Evolutionary conservation across 2,888 invertebrate species (phyloP).

Genomic region (Troglohyphantes excavatus): DNA sequence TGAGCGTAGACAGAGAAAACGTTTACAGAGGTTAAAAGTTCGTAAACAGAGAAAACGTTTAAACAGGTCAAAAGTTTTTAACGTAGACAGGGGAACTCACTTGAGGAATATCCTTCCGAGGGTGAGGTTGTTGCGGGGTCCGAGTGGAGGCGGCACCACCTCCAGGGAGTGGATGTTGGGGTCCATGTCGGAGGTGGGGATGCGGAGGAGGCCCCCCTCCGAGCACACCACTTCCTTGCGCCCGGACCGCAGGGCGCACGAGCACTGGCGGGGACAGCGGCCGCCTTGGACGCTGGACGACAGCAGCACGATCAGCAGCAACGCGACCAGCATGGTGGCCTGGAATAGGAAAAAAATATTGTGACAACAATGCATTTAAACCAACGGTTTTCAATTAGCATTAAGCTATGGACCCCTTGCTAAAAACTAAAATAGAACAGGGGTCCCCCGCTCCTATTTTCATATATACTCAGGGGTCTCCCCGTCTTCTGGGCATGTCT

Average conservation of each 20-base stretch:
- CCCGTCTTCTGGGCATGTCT: no score
- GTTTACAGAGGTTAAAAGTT: no score
- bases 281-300: not conserved
- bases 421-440: no score
- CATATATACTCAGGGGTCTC: no score
- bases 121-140: conserved; percentile 85
- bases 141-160: conserved; percentile 86
- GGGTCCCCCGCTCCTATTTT: no score
- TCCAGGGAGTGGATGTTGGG: conserved; percentile 86
- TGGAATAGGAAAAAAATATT: no score
- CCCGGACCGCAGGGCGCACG: conserved; percentile 82
- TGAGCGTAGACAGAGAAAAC: no score
- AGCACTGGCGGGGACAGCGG: conserved; percentile 63
- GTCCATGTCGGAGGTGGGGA: conserved; percentile 87
- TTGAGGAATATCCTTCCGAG: conserved; percentile 88
- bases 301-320: not conserved
- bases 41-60: no score
- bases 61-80: no score
- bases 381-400: no score
- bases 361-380: no score
- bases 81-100: not conserved
- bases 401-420: no score
- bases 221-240: conserved; percentile 86
- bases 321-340: not conserved
- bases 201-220: conserved; percentile 85